Conservation (phyloP, 2,888 invertebrate genomes). For the Nudaria mundana region DNA sequence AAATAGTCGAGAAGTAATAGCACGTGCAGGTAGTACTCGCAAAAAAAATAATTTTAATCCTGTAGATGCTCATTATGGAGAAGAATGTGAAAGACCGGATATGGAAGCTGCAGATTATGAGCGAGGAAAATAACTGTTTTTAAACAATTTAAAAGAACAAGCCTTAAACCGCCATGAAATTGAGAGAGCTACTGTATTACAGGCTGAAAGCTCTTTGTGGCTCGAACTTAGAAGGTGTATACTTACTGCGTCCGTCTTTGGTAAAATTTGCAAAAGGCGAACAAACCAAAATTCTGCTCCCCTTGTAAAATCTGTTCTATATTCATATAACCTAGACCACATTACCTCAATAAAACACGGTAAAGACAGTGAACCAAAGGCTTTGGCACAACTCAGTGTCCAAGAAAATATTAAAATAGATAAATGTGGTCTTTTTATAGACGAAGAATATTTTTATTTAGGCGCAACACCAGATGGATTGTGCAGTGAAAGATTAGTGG, state of each 20-base stretch:
- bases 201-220: conserved; percentile 11
- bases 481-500: conserved; percentile 2
- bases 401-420: conserved; percentile 3
- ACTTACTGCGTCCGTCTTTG: conserved; percentile 4
- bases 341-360: conserved; percentile 9
- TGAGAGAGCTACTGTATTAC: conserved; percentile 12
- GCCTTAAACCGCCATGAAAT: conserved; percentile 12
- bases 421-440: conserved; percentile 6
- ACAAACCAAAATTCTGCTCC: conserved; percentile 7
- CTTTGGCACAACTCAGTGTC: conserved; percentile 4
- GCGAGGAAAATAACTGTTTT: conserved; percentile 5
- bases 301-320: conserved; percentile 6
- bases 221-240: conserved; percentile 8
- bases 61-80: conserved; percentile 5
- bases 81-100: conserved; percentile 10
- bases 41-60: conserved; percentile 4
- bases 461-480: conserved; percentile 5
- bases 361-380: conserved; percentile 7
- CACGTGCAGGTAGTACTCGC: background rate
- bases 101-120: conserved; percentile 9
- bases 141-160: conserved; percentile 8
- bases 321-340: conserved; percentile 1
- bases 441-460: conserved; percentile 8
- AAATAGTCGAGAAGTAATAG: conserved; percentile 4
- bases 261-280: conserved; percentile 10